Evolutionary conservation across 2,797 vertebrate genomes (phyloP), one percentile per base, ranked within the genome.

Genomic region (Lutra lutra): DNA sequence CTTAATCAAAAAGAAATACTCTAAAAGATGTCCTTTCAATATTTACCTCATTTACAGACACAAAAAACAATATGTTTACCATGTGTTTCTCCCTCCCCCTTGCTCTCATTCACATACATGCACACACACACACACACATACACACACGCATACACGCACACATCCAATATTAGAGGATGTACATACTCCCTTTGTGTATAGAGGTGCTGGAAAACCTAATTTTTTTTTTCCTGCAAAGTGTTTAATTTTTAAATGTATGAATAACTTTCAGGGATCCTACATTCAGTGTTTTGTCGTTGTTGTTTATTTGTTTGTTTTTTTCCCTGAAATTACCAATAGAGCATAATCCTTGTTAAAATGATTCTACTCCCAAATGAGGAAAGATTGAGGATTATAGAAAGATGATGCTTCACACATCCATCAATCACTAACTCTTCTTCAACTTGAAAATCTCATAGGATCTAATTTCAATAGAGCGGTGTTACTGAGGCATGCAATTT

Each of bases 401-500:
- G 75, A 93, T 78, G 83, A 87, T 54, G 17, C n/a, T 89, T 21
- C 86, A 10, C 23, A 85, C 72, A 95, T 48, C 72, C 77, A 96
- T 94, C 86, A 96, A n/a, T 95, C 88, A 94, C 25, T 95, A 91
- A 46, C 10, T 93, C 40, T 91, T 38, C 56, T 93, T 89, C 91
- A 89, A 62, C 79, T 68, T 82, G 32, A 91, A 95, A 72, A 77
- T 70, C 85, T 89, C 51, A 93, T 35, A 85, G 20, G 54, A 70
- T 85, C 46, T 96, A 72, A 94, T 97, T 91, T 87, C 64, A 89
- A 43, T 32, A 89, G 12, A 94, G 14, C 40, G 78, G 3, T 94
- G 46, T 85, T 87, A 97, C 80, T 60, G 75, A 93, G 51, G 40
- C 58, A 68, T 70, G 17, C 14, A 86, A 27, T 73, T 62, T 88